Evolutionary conservation across 2,888 invertebrate species (phyloP), one percentile per base, ranked within the genome.

Genomic region (Kryphioiulus occultus): DNA sequence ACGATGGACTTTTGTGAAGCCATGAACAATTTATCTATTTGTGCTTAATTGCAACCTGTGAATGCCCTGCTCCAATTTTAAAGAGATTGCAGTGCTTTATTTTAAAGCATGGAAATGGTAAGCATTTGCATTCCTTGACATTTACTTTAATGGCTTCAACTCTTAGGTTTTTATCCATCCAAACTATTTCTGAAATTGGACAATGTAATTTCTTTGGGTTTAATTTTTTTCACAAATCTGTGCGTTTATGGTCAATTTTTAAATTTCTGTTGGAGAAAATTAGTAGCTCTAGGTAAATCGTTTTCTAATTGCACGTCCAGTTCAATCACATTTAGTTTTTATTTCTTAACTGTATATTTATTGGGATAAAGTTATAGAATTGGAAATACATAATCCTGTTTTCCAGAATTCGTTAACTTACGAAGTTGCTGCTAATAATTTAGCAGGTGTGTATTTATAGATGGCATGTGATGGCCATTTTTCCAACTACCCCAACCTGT

Each of bases 291-390:
- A 22, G 22, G 0, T 68, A n/a, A 44, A 9, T 44, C 22, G 10
- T 19, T 68, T 68, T 68, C n/a, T 68, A 9, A 26, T 68, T 26
- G 22, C 59, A 26, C 59, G 59, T 7, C 19, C 59, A 10, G 59
- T 22, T 68, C n/a, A 68, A 22, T 68, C 59, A 26, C 22, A 9
- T 0, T 68, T 22, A 22, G 19, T 68, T 68, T 68, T 68, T 22
- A 68, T 68, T 68, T 68, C 59, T 68, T n/a, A 68, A 68, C 22
- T 68, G 59, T 68, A 68, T 68, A 68, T 68, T 68, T 68, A 68
- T 68, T 68, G 59, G 59, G 59, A 68, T 68, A 68, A 68, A 68
- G 59, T 68, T 12, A 9, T 68, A 68, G 22, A 68, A 68, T 68
- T 68, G 59, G 59, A 53, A 68, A 22, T 68, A 22, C 59, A 68